These are phyloP conservation scores for Meiosimyza decipiens DNA, from an alignment of 2,888 invertebrate genomes.

Conservation along the genomic window DNA sequence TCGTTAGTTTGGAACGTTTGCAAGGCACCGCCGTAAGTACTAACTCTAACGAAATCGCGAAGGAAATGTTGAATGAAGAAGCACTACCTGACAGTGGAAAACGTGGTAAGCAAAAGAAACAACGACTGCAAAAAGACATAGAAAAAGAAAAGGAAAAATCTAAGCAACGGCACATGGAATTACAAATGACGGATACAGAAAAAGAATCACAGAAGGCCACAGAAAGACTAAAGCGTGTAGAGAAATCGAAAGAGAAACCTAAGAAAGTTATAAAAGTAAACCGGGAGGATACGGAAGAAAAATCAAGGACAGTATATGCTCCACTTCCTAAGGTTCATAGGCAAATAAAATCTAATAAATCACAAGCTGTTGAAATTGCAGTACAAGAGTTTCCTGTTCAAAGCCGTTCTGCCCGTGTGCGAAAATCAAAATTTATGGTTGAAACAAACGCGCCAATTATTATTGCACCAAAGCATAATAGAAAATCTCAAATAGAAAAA, in stretches of 20 bases:
- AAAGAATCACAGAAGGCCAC: not conserved
- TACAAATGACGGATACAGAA: not conserved
- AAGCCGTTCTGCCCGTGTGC: not conserved
- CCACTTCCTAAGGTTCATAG: not conserved
- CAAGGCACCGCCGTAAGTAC: slow-evolving; percentile 65
- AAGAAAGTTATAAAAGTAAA: not conserved
- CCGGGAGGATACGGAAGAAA: not conserved
- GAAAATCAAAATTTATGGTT: not conserved
- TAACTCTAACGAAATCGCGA: slow-evolving; percentile 38
- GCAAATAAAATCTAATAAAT: no score
- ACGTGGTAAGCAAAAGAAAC: slow-evolving; percentile 20
- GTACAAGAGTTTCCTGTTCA: not conserved
- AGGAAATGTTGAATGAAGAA: slow-evolving; percentile 37
- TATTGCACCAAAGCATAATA: not conserved
- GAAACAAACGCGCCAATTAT: not conserved
- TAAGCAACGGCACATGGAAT: not conserved
- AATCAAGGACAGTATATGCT: not conserved
- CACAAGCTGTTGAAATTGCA: no score
- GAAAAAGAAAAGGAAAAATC: not conserved
- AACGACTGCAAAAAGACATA: not conserved
- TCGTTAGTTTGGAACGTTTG: slow-evolving; percentile 72
- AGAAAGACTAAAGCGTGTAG: not conserved
- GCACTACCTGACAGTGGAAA: not conserved
- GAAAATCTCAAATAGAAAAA: not conserved
- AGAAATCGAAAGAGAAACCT: not conserved